Percentiles rank a stretch among this genome's conserved stretches.
phyloP scores from a whole-genome alignment of 2,113 vertebrate genomes.

The Monarcha castaneiventris region DNA sequence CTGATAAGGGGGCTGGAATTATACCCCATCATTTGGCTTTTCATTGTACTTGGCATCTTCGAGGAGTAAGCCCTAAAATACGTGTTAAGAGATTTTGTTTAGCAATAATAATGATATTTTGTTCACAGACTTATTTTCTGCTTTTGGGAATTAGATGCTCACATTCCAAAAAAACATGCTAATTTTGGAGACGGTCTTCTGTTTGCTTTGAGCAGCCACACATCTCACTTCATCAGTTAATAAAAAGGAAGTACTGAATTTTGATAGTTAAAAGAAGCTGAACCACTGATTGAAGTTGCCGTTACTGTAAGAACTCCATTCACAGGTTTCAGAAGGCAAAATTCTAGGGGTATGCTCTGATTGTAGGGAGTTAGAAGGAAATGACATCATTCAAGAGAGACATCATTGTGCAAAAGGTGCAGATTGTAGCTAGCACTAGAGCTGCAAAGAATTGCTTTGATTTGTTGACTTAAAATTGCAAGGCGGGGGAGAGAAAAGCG shows the following conservation, averaged over 20 bases:
- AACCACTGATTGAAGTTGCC: neutral
- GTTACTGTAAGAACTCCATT: neutral
- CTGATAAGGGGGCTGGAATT: neutral
- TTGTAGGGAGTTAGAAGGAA: constrained; percentile 4
- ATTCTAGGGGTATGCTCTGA: neutral
- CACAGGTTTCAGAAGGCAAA: neutral
- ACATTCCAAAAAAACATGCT: neutral
- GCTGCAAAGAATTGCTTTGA: neutral
- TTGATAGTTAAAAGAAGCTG: neutral
- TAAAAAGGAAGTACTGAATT: neutral
- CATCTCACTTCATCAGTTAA: neutral
- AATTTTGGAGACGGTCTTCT: neutral
- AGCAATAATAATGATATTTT: neutral
- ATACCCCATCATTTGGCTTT: neutral
- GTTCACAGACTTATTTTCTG: neutral
- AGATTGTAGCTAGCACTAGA: constrained; percentile 5
- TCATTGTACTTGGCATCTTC: neutral
- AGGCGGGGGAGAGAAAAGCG: neutral
- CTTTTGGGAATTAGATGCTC: neutral
- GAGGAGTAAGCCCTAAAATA: neutral
- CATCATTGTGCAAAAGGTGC: neutral
- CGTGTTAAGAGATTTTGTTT: neutral
- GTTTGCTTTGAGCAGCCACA: neutral
- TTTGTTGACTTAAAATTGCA: constrained; percentile 19
- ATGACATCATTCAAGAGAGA: neutral